These are phyloP conservation scores for Ptychochromis oligacanthus DNA, from an alignment of 2,113 vertebrate genomes.

Conservation along the genomic window DNA sequence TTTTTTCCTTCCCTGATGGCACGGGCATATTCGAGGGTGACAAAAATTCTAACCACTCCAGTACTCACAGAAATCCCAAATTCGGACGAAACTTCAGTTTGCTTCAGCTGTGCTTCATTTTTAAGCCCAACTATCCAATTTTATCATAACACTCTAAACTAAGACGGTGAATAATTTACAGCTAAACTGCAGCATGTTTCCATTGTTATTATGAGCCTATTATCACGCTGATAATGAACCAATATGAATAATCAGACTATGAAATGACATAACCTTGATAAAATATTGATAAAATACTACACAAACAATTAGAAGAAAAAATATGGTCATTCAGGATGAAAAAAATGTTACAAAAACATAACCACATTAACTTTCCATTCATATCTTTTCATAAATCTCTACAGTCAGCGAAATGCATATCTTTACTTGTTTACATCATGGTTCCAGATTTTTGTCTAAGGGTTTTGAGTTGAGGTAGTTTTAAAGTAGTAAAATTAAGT, in stretches of 20 bases:
- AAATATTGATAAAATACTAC: too few relatives aligned
- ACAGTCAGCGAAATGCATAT: too few relatives aligned
- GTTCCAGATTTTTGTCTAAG: neutral
- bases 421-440: neutral
- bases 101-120: neutral
- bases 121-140: neutral
- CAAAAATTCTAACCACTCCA: neutral
- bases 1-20: too few relatives aligned
- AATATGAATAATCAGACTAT: neutral
- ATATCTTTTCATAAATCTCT: too few relatives aligned
- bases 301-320: too few relatives aligned
- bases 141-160: neutral
- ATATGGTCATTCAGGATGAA: too few relatives aligned
- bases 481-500: neutral
- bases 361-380: too few relatives aligned
- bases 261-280: too few relatives aligned
- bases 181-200: neutral
- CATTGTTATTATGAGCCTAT: neutral
- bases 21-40: too few relatives aligned
- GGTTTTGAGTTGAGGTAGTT: neutral
- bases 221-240: neutral
- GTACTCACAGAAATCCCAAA: neutral
- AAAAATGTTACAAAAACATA: too few relatives aligned
- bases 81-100: neutral
- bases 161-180: neutral